Percentiles rank a stretch among this genome's conserved stretches.
Evolutionary conservation across 2,888 invertebrate species (phyloP).

Genomic region (Cenopis cana): DNA sequence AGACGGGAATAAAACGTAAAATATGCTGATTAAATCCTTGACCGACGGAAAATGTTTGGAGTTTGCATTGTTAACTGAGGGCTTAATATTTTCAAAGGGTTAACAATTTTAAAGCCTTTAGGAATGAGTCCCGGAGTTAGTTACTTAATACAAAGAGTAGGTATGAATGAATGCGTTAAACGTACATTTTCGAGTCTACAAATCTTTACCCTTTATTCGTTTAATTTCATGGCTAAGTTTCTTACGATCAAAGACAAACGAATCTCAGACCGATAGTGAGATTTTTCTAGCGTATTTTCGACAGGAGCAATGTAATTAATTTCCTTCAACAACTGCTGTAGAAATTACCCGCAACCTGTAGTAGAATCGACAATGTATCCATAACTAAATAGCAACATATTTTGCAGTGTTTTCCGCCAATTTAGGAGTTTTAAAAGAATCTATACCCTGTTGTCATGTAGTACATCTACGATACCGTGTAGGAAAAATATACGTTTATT

Average conservation of each 20-base stretch:
- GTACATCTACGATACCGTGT: neutral
- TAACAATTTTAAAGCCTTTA: conserved; percentile 31
- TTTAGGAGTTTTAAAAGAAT: neutral
- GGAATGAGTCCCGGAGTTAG: conserved; percentile 14
- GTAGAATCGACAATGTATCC: neutral
- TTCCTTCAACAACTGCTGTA: neutral
- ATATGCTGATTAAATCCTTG: conserved; percentile 25
- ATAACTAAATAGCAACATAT: neutral
- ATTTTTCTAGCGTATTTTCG: neutral
- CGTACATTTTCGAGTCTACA: neutral
- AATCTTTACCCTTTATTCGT: neutral
- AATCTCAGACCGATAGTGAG: neutral
- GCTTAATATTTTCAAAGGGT: conserved; percentile 28
- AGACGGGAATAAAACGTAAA: conserved; percentile 9
- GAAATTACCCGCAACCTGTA: neutral
- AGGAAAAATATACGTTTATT: neutral
- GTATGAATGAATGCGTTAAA: neutral
- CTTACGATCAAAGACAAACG: neutral
- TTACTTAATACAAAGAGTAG: conserved; percentile 11
- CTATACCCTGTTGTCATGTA: neutral
- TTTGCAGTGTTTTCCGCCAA: neutral
- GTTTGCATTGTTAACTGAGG: conserved; percentile 24
- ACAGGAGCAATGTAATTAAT: neutral
- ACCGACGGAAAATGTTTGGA: conserved; percentile 16
- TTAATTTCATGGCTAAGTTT: neutral